These are phyloP conservation scores for Salarias fasciatus DNA, from an alignment of 2,797 vertebrate genomes.

Conservation along the genomic window DNA sequence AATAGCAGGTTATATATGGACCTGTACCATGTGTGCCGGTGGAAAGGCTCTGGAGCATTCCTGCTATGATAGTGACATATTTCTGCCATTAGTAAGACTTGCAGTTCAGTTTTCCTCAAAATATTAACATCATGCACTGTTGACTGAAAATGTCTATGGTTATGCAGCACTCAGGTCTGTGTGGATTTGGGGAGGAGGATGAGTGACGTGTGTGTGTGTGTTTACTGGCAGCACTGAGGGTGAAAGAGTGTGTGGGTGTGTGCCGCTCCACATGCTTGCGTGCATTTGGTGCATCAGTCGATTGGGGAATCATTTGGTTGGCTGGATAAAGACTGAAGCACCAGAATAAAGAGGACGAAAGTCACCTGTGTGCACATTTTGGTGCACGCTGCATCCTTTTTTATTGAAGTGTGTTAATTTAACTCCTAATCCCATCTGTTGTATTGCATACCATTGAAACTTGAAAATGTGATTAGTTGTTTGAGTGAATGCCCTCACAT, in stretches of 20 bases:
- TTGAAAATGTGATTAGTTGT: not conserved
- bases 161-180: slow-evolving; percentile 23
- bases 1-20: slow-evolving; percentile 19
- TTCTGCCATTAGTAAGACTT: too few species aligned
- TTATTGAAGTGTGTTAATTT: too few species aligned
- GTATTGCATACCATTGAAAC: too few species aligned
- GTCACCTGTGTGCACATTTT: slow-evolving; percentile 47
- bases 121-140: not conserved
- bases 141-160: not conserved
- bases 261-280: slow-evolving; percentile 28
- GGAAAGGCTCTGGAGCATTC: slow-evolving; percentile 1
- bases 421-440: too few species aligned
- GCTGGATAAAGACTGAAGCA: slow-evolving; percentile 51
- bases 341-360: slow-evolving; percentile 15
- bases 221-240: not conserved
- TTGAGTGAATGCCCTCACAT: slow-evolving; percentile 29
- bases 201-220: slow-evolving; percentile 24
- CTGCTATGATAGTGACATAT: not conserved
- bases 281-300: slow-evolving; percentile 25
- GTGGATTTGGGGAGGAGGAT: slow-evolving; percentile 35
- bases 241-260: slow-evolving; percentile 24
- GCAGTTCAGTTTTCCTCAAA: too few species aligned
- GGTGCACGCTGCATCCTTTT: not conserved
- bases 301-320: slow-evolving; percentile 54
- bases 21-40: slow-evolving; percentile 12